phyloP scores from a whole-genome alignment of 2,113 vertebrate species.

The Uria lomvia region DNA sequence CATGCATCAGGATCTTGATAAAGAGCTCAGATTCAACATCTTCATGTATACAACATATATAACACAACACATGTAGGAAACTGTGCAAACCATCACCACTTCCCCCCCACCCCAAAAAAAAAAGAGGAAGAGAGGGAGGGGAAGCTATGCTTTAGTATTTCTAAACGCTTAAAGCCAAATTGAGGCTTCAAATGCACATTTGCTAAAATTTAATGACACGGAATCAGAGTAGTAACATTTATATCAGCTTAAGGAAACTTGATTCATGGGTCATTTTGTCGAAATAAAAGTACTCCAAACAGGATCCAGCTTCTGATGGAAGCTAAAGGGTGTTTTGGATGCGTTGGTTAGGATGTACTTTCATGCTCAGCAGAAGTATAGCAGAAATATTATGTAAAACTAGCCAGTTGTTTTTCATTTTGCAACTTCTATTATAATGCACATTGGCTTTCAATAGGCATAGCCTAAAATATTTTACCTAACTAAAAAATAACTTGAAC shows the following conservation, averaged over 20 bases:
- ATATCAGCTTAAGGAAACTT: neutral
- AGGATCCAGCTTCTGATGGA: neutral
- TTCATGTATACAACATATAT: neutral
- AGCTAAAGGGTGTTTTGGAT: neutral
- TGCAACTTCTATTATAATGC: neutral
- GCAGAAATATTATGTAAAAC: neutral
- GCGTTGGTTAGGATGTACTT: neutral
- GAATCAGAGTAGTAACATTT: neutral
- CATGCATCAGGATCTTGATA: neutral
- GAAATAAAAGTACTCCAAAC: neutral
- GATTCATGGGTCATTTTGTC: neutral
- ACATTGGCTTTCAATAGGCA: neutral
- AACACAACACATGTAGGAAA: neutral
- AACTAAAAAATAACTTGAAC: neutral
- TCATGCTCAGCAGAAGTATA: neutral
- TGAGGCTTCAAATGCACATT: neutral
- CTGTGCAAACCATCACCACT: neutral
- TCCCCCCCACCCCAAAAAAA: neutral
- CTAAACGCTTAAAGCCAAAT: neutral
- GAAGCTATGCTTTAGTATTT: neutral
- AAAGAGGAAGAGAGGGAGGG: neutral
- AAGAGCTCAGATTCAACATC: neutral
- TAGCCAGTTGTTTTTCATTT: neutral
- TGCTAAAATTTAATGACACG: conserved; percentile 29
- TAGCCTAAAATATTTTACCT: neutral